A percentile compares a stretch with the other conserved stretches of the same genome.
Conservation (phyloP, 35 echinoderm and acorn worm genomes). For the Diadema setosum region DNA sequence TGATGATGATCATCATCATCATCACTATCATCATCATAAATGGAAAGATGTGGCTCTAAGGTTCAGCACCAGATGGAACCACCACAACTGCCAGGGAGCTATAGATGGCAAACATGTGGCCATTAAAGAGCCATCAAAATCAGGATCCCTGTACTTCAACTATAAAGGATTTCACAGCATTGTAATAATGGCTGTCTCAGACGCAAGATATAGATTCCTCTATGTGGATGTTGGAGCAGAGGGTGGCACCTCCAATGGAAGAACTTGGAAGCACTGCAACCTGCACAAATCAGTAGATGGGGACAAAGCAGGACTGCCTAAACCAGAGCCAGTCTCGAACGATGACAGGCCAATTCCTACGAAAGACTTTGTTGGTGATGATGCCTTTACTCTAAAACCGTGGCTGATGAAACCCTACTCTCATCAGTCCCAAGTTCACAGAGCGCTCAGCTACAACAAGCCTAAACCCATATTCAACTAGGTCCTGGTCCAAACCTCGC, state of each 20-base stretch:
- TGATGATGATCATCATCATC: too few relatives aligned
- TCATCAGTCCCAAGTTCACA: slow-evolving; percentile 52
- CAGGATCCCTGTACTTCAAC: neutral
- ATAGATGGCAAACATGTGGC: too few relatives aligned
- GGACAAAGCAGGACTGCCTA: neutral
- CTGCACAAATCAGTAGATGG: neutral
- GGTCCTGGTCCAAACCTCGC: too few relatives aligned
- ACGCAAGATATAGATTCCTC: neutral
- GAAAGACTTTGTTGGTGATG: slow-evolving; percentile 1
- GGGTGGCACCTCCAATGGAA: neutral
- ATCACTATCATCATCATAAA: too few relatives aligned
- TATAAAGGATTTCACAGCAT: slow-evolving; percentile 8
- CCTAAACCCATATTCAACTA: too few relatives aligned
- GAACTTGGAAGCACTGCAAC: neutral
- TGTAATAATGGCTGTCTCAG: slow-evolving; percentile 1
- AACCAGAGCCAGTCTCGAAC: neutral
- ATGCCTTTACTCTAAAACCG: neutral
- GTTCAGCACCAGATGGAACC: too few relatives aligned
- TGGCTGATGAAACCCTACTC: slow-evolving; percentile 9
- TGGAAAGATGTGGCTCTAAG: too few relatives aligned
- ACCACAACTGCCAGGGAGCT: too few relatives aligned
- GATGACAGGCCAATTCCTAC: slow-evolving; percentile 20
- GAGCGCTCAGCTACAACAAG: slow-evolving; percentile 64
- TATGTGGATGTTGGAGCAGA: slow-evolving; percentile 11
- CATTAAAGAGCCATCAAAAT: too few relatives aligned